Base-by-base conservation (phyloP, 2,888 invertebrate species). In the Argyresthia goedartella region DNA sequence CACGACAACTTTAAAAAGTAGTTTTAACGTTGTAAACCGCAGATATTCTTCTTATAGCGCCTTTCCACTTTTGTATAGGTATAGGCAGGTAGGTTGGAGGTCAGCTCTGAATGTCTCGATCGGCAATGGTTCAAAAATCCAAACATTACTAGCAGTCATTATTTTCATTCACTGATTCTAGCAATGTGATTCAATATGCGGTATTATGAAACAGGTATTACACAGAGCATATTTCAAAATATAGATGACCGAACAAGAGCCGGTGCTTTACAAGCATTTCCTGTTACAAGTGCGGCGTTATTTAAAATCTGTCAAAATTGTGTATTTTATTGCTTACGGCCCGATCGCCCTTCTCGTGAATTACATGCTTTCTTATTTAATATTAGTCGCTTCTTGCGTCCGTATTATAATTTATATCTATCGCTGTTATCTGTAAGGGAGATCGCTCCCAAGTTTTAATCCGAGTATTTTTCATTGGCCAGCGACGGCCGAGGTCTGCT, bases 291-390 rank as follows among this genome's bases (percentile, higher is more conserved):
- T 16, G 44, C 16, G 10, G 11, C 76, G 81, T 85, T 84, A 85
- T 85, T 86, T 81, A 80, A 81, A 76, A 80, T 76, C 79, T 86
- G 86, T 85, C 86, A 85, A 80, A 85, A 80, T 72, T 70, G 68
- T 81, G 71, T 85, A 85, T 78, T 85, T 84, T 85, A 85, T 82
- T 77, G 69, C 75, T 67, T 10, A 25, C 15, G 73, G 16, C 73
- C 64, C 76, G 69, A 81, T 81, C 76, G 81, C 69, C 72, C 51
- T 66, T 69, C 68, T 73, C 69, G 81, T 81, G 86, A 85, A 85
- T 85, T 85, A 86, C 82, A 85, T 74, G 84, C 71, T 80, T 82
- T 82, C 81, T 79, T 85, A 84, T 86, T 85, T 82, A 82, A 84
- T 85, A 82, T 85, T 76, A 84, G 84, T 76, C 71, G 81, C 76